Evolutionary conservation across 2,888 invertebrate genomes (phyloP), one percentile per base, ranked within the genome.

Genomic region (Ophioninae sp.): DNA sequence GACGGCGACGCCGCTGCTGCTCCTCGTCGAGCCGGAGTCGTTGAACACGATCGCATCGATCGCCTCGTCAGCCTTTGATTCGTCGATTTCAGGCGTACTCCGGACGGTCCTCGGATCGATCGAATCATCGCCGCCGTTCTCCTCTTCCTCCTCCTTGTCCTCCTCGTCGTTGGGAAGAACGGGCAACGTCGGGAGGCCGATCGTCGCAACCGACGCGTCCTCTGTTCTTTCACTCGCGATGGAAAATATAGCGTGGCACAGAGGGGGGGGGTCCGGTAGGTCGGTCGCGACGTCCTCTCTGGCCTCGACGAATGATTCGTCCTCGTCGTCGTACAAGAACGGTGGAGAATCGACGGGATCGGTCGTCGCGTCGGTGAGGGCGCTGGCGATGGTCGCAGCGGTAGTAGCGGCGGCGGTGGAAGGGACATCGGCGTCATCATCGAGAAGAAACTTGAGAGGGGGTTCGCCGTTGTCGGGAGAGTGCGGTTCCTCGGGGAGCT

Each of bases 261-360:
- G n/a, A n/a, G n/a, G n/a, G n/a, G n/a, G 23, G 2, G 67, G 67
- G 41, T 81, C 81, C 22, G 81, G 79, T n/a, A 84, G 23, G 44
- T 68, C 76, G n/a, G 84, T 73, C 20, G 78, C 81, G 2, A 81
- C 75, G 0, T 56, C 76, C 9, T 56, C 81, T n/a, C 63, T 65
- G 17, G 20, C 67, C 5, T 68, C 68, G 10, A 58, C 13, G 23
- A 84, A 81, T 37, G 72, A 67, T 1, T n/a, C n/a, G n/a, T n/a
- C n/a, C n/a, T n/a, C n/a, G n/a, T 81, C 84, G 51, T 73, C 74
- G 13, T 44, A 64, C 56, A 75, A 72, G 1, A 78, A 56, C 17
- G 72, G 10, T 22, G 79, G 58, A 10, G 51, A 51, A 39, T 77
- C 64, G 20, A 77, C 17, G 6, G 67, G 30, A 22, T 78, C 58